Base-by-base conservation (phyloP, 1,140 invertebrate genomes). In the Neomicropteryx cornuta region DNA sequence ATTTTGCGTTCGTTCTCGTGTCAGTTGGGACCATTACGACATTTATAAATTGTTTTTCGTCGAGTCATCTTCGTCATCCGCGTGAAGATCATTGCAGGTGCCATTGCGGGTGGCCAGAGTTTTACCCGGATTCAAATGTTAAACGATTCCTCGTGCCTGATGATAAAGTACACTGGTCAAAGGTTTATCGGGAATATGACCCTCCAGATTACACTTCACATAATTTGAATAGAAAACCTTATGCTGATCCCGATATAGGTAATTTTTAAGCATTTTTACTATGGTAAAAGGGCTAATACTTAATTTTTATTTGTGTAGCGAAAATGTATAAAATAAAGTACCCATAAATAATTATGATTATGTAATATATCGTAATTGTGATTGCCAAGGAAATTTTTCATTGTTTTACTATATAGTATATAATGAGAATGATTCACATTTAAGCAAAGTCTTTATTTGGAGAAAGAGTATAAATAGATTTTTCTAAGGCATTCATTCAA, bases 211-310 rank as follows among this genome's bases (percentile, higher is more conserved):
- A 83, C 50, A 88, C 81, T 18, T 68, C 80, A 10, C 44, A 71
- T n/a, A 51, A 59, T 2, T 56, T 87, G 24, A 39, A 63, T 17
- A 77, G 72, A 14, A 77, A 87, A 68, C 70, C 78, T 18, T 97
- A 87, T 83, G 88, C 92, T 17, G 94, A 97, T 75, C 71, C 71
- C 13, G 71, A 83, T 31, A 70, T 84, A 33, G 58, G 68, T 72
- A 60, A 51, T 33, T 39, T 14, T n/a, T n/a, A n/a, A 13, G 13
- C 23, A 27, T 27, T 27, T 8, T 27, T 27, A 8, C 8, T 27
- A 8, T 27, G 8, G 13, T 27, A 8, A 8, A 27, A 27, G 8
- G 13, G 8, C 13, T 27, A 27, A 8, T 27, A 8, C 8, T 8
- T 8, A 27, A 27, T 27, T 27, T 27, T 27, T 8, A 27, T 13